Conservation (phyloP, 92 coral and sea anemone species). For the Parazoanthus atlanticus region DNA sequence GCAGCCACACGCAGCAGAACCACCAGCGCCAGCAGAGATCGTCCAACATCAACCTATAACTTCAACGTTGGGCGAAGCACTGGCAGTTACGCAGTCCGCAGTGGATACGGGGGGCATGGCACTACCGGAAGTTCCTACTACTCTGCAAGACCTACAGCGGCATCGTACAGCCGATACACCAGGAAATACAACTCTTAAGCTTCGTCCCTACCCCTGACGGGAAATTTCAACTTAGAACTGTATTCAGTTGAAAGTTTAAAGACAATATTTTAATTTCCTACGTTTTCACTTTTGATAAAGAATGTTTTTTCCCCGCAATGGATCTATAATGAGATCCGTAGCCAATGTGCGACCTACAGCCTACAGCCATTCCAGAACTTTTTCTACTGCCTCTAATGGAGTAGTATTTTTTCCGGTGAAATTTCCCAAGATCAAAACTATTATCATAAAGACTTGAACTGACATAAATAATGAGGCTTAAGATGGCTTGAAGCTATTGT, state of each 20-base stretch:
- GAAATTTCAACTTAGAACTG: not conserved
- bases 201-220: not conserved
- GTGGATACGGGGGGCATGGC: constrained; percentile 28
- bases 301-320: not conserved
- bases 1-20: not conserved
- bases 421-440: not conserved
- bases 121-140: constrained; percentile 22
- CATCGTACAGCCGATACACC: constrained; percentile 33
- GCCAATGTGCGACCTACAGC: too few relatives aligned
- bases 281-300: not conserved
- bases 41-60: constrained; percentile 17
- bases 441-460: not conserved
- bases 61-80: constrained; percentile 38
- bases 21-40: constrained; percentile 4
- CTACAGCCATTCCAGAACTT: too few relatives aligned
- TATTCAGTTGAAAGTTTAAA: too few relatives aligned
- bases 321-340: not conserved
- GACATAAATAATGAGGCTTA: too few relatives aligned
- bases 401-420: too few relatives aligned
- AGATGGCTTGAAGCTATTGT: too few relatives aligned
- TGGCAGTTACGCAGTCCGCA: not conserved
- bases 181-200: constrained; percentile 21
- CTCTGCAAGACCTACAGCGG: constrained; percentile 11
- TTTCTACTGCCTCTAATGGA: too few relatives aligned
- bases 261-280: not conserved